Percentiles rank a stretch among this genome's conserved stretches.
Evolutionary conservation across 2,888 invertebrate genomes (phyloP).

Genomic region (Sisyra nigra): DNA sequence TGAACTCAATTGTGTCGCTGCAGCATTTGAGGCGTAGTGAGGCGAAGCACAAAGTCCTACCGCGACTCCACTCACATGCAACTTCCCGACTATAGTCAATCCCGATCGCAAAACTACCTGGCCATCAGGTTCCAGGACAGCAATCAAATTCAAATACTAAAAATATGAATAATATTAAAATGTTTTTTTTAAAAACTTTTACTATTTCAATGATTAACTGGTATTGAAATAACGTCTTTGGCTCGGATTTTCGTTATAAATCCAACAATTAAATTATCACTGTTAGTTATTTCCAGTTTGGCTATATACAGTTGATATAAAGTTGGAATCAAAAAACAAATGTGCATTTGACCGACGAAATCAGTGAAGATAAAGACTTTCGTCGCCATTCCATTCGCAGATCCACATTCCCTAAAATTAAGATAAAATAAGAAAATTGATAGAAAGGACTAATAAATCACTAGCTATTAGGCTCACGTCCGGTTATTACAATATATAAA

Average conservation of each 20-base stretch:
- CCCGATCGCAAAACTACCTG: slow-evolving; percentile 75
- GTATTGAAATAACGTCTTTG: slow-evolving; percentile 67
- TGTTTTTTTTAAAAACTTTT: too few relatives aligned
- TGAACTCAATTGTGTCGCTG: slow-evolving; percentile 26
- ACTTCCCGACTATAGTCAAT: slow-evolving; percentile 61
- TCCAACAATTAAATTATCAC: slow-evolving; percentile 59
- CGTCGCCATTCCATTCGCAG: slow-evolving; percentile 32
- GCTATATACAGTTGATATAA: slow-evolving; percentile 50
- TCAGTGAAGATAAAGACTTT: slow-evolving; percentile 77
- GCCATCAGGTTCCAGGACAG: slow-evolving; percentile 63
- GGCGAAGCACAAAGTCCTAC: slow-evolving; percentile 36
- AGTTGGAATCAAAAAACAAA: slow-evolving; percentile 58
- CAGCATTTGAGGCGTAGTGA: slow-evolving; percentile 25
- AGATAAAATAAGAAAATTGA: not conserved
- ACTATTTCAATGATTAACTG: slow-evolving; percentile 30
- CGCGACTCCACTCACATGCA: slow-evolving; percentile 61
- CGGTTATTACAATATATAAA: too few relatives aligned
- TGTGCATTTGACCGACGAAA: slow-evolving; percentile 65
- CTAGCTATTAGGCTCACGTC: too few relatives aligned
- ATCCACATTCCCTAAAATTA: slow-evolving; percentile 3
- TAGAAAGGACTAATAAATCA: too few relatives aligned
- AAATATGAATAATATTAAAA: not conserved
- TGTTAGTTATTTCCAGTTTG: slow-evolving; percentile 46
- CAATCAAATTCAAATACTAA: slow-evolving; percentile 61
- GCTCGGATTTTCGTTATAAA: slow-evolving; percentile 54